Percentiles rank a stretch among this genome's conserved stretches.
Evolutionary conservation across 2,888 invertebrate genomes (phyloP).

Genomic region (Alloscopus bannaensis): DNA sequence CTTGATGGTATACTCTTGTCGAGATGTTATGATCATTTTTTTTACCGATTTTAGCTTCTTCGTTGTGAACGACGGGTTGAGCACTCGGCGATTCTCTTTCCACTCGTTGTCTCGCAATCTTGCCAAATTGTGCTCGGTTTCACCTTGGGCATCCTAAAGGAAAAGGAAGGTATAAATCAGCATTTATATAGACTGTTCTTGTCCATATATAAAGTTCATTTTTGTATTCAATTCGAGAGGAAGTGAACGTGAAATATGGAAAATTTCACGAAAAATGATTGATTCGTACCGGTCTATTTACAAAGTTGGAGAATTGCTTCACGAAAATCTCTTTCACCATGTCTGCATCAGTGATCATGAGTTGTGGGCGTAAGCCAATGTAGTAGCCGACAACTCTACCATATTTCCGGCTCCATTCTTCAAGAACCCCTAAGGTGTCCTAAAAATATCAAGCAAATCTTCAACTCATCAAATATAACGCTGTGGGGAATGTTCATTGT

Average conservation of each 20-base stretch:
- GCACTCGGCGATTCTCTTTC: slow-evolving; percentile 71
- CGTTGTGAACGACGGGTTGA: slow-evolving; percentile 72
- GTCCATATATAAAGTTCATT: not conserved
- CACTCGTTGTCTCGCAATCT: slow-evolving; percentile 71
- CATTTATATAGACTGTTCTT: slow-evolving; percentile 1
- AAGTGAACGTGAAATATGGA: not conserved
- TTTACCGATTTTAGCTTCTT: slow-evolving; percentile 71
- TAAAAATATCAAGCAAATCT: slow-evolving; percentile 41
- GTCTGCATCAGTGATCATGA: slow-evolving; percentile 71
- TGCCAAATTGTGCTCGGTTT: slow-evolving; percentile 71
- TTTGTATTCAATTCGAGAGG: not conserved
- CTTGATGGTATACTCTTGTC: too few relatives aligned
- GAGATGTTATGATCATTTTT: too few relatives aligned
- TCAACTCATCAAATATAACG: not conserved
- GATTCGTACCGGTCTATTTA: slow-evolving; percentile 71
- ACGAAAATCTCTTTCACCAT: slow-evolving; percentile 72
- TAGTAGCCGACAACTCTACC: slow-evolving; percentile 71
- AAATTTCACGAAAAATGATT: not conserved
- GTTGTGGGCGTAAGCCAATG: slow-evolving; percentile 71
- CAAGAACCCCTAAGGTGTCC: slow-evolving; percentile 69
- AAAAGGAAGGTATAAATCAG: not conserved
- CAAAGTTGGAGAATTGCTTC: slow-evolving; percentile 72
- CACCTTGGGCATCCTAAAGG: slow-evolving; percentile 70
- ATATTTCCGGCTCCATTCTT: slow-evolving; percentile 68
- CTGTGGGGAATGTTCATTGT: not conserved